Evolutionary conservation across 2,888 invertebrate species (phyloP).

Genomic region (Cryptocheilus praepositus): DNA sequence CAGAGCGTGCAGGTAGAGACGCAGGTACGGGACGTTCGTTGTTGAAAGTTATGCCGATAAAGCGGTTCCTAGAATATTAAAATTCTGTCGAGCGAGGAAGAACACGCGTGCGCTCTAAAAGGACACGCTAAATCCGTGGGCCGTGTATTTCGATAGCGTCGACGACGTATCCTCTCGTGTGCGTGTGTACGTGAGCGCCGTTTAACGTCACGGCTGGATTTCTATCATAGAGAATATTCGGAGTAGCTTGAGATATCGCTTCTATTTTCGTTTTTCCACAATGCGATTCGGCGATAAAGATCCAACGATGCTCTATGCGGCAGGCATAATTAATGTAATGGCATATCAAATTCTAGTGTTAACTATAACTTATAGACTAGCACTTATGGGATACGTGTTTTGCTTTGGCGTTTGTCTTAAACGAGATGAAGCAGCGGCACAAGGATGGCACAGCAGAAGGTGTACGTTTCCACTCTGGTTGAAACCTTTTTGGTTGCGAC

Average conservation of each 20-base stretch:
- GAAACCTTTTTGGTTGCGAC: conserved; percentile 34
- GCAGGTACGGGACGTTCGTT: conserved; percentile 12
- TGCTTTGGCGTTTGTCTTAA: conserved; percentile 28
- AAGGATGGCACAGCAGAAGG: conserved; percentile 12
- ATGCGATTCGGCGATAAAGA: conserved; percentile 52
- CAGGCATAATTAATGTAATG: conserved; percentile 71
- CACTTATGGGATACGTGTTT: conserved; percentile 56
- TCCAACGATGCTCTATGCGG: conserved; percentile 74
- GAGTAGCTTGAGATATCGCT: conserved; percentile 41
- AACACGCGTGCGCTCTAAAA: conserved; percentile 9
- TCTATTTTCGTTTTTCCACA: conserved; percentile 53
- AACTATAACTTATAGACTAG: conserved; percentile 72
- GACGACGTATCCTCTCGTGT: conserved; percentile 6
- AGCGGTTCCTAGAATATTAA: conserved; percentile 22
- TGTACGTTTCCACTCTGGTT: conserved; percentile 34
- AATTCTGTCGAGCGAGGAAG: conserved; percentile 24
- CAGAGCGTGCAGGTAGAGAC: conserved; percentile 39
- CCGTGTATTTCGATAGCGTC: no score
- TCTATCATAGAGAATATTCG: conserved; percentile 28
- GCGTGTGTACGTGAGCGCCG: no score
- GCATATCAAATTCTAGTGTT: conserved; percentile 69
- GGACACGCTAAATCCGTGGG: conserved; percentile 25
- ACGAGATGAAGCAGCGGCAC: conserved; percentile 20
- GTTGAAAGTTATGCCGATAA: conserved; percentile 22
- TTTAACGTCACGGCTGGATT: conserved; percentile 29